These are phyloP conservation scores for Eupeodes corollae DNA, from an alignment of 1,140 invertebrate species.

Conservation along the genomic window DNA sequence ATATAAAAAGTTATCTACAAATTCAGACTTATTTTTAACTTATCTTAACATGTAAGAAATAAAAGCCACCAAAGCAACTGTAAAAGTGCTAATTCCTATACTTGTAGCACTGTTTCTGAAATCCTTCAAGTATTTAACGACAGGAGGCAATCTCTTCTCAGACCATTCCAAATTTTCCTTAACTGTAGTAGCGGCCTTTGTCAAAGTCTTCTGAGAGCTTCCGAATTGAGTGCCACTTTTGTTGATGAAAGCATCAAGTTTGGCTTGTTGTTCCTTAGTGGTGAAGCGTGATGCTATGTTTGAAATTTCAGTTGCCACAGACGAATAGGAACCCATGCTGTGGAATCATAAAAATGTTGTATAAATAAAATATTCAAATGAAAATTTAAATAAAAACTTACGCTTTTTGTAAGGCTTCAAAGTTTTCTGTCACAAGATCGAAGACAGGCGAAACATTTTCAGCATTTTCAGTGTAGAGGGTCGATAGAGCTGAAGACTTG, in stretches of 20 bases:
- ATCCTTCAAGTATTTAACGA: too few relatives aligned
- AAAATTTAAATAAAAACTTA: constrained; percentile 20
- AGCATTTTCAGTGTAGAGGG: constrained; percentile 22
- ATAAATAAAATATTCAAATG: background rate
- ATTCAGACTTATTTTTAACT: too few relatives aligned
- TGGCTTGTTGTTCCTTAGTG: constrained; percentile 32
- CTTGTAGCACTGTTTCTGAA: too few relatives aligned
- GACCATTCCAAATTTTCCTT: constrained; percentile 21
- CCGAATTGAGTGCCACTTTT: constrained; percentile 17
- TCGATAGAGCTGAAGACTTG: constrained; percentile 16
- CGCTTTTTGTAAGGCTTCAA: constrained; percentile 28
- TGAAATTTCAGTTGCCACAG: constrained; percentile 36
- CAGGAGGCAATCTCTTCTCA: constrained; percentile 6
- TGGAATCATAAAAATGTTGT: constrained; percentile 4
- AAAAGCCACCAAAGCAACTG: too few relatives aligned
- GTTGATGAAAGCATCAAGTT: constrained; percentile 19
- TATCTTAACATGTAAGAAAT: too few relatives aligned
- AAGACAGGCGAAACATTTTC: constrained; percentile 28
- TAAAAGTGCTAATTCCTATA: too few relatives aligned
- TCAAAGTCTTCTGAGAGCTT: constrained; percentile 12
- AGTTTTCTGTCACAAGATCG: constrained; percentile 34
- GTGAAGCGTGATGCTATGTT: constrained; percentile 39
- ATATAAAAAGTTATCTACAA: too few relatives aligned
- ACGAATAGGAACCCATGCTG: constrained; percentile 34
- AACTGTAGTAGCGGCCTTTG: constrained; percentile 14